These are phyloP conservation scores for Casuarius casuarius DNA, from an alignment of 2,113 vertebrate genomes.

Conservation along the genomic window DNA sequence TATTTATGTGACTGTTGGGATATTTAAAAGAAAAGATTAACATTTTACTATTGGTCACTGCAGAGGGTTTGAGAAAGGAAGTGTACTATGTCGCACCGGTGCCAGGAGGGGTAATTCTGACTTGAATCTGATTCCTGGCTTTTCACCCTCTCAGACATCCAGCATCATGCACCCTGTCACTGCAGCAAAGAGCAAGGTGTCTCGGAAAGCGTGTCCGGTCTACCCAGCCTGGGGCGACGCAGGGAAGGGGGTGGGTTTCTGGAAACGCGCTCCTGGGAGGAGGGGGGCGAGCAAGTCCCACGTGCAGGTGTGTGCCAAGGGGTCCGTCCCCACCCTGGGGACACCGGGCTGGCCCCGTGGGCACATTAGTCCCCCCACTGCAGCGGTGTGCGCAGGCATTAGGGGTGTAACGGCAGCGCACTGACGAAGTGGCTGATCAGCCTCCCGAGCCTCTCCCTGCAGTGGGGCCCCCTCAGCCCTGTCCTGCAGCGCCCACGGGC, in stretches of 20 bases:
- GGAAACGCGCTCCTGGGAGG: not conserved
- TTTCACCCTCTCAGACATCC: not conserved
- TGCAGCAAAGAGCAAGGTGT: not conserved
- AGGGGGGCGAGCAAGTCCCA: not conserved
- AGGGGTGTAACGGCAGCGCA: not conserved
- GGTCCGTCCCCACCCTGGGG: not conserved
- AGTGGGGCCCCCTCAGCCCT: not conserved
- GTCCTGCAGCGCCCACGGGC: not conserved
- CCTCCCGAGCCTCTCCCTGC: not conserved
- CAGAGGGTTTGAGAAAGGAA: not conserved
- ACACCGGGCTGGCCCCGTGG: fast-evolving
- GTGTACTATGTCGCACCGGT: not conserved
- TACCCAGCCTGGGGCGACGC: not conserved
- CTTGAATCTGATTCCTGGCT: not conserved
- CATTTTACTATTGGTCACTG: not conserved
- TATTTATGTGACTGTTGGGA: not conserved
- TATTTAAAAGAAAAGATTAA: not conserved
- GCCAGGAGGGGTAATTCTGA: not conserved
- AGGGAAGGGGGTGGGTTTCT: not conserved
- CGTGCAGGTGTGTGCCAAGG: fast-evolving
- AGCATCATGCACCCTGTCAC: no score
- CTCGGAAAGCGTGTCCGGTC: not conserved
- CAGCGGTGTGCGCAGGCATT: not conserved
- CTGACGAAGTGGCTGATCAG: not conserved
- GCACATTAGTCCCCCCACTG: not conserved